phyloP scores from a whole-genome alignment of 2,888 invertebrate genomes.

The Monopis laevigella region DNA sequence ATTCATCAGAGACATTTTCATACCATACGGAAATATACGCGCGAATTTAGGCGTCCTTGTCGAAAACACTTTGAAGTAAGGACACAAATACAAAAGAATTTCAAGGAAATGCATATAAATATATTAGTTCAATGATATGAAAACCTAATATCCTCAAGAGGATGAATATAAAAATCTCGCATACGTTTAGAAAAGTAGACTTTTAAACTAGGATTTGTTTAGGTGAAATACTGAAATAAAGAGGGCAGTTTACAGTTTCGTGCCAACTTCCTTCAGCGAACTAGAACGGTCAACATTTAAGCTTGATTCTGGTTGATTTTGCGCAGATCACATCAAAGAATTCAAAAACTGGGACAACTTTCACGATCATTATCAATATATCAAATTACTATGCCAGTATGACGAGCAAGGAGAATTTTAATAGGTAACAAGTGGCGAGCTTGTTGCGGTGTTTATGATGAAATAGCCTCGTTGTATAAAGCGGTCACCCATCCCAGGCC shows the following conservation, averaged over 20 bases:
- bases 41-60: slow-evolving; percentile 60
- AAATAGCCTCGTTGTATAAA: too few relatives aligned
- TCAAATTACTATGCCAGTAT: too few relatives aligned
- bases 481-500: too few relatives aligned
- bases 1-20: slow-evolving; percentile 55
- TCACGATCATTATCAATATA: too few relatives aligned
- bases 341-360: too few relatives aligned
- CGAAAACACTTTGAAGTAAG: slow-evolving; percentile 45
- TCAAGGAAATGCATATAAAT: too few relatives aligned
- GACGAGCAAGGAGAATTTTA: too few relatives aligned
- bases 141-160: too few relatives aligned
- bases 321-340: slow-evolving; percentile 62
- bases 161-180: too few relatives aligned
- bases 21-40: slow-evolving; percentile 55
- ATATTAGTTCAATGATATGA: too few relatives aligned
- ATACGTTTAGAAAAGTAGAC: background rate
- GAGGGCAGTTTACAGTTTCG: slow-evolving; percentile 65
- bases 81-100: slow-evolving; percentile 49
- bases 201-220: slow-evolving; percentile 1
- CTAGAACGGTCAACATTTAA: slow-evolving; percentile 58
- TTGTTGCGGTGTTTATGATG: too few relatives aligned
- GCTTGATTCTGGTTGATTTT: slow-evolving; percentile 50
- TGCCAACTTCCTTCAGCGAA: slow-evolving; percentile 56
- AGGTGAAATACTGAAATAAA: slow-evolving; percentile 32
- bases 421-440: too few relatives aligned